Base-by-base conservation (phyloP, 2,113 vertebrate genomes). In the Ploceus nigricollis region DNA sequence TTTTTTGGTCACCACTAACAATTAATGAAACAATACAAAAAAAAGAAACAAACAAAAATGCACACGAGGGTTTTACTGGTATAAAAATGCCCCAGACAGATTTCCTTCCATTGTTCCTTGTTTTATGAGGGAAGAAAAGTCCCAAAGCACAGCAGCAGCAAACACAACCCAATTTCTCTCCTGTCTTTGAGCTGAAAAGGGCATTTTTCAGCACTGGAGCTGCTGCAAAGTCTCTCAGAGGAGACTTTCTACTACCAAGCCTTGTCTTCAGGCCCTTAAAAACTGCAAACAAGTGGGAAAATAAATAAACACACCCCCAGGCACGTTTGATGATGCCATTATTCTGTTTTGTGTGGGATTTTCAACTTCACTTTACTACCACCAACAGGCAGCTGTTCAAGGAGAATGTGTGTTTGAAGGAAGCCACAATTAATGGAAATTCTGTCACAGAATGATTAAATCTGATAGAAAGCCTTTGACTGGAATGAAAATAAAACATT, bases 71-170 rank as follows among this genome's bases (percentile, higher is more conserved):
- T 37, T 81, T 58, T 81, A 66, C 77, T 56, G 37, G 16, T 71
- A 10, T 63, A 91, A 56, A 70, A 91, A 48, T 22, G 65, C 60
- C 75, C 69, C 45, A 65, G 80, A 81, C 70, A 89, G 40, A 79
- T 70, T 96, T 97, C 94, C 91, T 89, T 57, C 57, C 61, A 93
- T 94, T 95, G 92, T 95, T 90, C 33, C 77, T 70, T 73, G 58
- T 63, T 91, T 85, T 70, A 93, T 1, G 0, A 83, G 68, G 45
- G 24, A 68, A 39, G 37, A 64, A 33, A 77, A 23, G 0, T 15
- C 73, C 47, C 44, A 79, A 65, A 69, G 45, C 78, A 90, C 77
- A 81, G 31, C 73, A 61, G 63, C 42, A 77, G 45, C 57, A 85
- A 79, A 85, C 22, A 82, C n/a, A 80, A 84, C 9, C 15, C 21